These are phyloP conservation scores for Pogonophryne albipinna DNA, from an alignment of 2,797 vertebrate species.

Conservation along the genomic window DNA sequence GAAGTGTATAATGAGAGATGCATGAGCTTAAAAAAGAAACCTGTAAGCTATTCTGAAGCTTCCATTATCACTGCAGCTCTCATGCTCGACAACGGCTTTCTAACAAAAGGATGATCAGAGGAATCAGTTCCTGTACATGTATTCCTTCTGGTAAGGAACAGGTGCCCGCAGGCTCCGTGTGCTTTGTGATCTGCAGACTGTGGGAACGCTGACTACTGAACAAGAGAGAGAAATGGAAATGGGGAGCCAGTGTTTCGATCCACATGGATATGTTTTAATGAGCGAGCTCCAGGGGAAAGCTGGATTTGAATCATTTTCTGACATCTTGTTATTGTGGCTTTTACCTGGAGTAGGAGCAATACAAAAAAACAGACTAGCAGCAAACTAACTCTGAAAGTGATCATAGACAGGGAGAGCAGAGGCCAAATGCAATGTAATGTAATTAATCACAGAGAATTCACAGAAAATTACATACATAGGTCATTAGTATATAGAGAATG, in stretches of 20 bases:
- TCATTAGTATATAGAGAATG: background rate
- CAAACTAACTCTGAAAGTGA: constrained; percentile 14
- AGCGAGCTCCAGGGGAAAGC: constrained; percentile 47
- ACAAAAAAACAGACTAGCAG: constrained; percentile 19
- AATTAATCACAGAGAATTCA: background rate
- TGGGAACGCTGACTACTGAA: constrained; percentile 37
- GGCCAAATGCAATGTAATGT: background rate
- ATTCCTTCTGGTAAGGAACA: constrained; percentile 9
- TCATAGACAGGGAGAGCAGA: background rate
- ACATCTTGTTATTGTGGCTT: constrained; percentile 53
- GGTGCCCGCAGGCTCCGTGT: constrained; percentile 28
- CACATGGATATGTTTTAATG: constrained; percentile 58
- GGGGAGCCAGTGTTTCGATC: constrained; percentile 35
- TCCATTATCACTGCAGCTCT: constrained; percentile 9
- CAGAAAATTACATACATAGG: background rate
- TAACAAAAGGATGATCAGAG: constrained; percentile 42
- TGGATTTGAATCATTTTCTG: constrained; percentile 51
- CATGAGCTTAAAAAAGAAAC: background rate
- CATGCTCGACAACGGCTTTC: background rate
- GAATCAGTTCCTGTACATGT: constrained; percentile 16
- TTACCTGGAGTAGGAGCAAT: constrained; percentile 37
- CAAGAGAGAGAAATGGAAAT: background rate
- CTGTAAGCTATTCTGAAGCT: background rate
- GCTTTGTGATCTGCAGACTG: constrained; percentile 30
- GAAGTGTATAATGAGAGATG: background rate